Conservation (phyloP, 2,888 invertebrate genomes). For the Thecophora atra region DNA sequence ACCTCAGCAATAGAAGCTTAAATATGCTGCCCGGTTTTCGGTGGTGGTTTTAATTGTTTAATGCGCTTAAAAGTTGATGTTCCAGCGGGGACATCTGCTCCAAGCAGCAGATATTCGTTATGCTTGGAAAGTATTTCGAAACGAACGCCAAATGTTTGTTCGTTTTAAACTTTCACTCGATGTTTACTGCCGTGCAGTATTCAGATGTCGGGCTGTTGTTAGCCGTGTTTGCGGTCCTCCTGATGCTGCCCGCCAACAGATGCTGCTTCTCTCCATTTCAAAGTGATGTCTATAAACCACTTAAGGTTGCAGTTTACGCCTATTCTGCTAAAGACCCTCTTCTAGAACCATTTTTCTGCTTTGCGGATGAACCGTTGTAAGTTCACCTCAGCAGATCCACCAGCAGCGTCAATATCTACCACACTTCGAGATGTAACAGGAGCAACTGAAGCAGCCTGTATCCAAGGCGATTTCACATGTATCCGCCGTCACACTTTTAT, state of each 20-base stretch:
- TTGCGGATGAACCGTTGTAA: neutral
- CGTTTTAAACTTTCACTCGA: neutral
- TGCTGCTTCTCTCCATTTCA: slow-evolving; percentile 48
- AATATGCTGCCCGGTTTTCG: neutral
- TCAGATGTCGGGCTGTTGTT: neutral
- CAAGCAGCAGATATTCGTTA: neutral
- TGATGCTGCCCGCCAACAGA: slow-evolving; percentile 37
- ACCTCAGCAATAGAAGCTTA: no score
- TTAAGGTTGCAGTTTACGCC: slow-evolving; percentile 62
- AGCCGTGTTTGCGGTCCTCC: slow-evolving; percentile 17
- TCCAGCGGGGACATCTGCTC: neutral
- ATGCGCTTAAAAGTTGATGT: neutral
- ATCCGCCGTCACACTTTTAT: no score
- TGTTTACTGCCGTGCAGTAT: no score
- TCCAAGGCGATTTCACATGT: neutral
- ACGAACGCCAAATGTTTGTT: neutral
- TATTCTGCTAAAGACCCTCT: slow-evolving; percentile 56
- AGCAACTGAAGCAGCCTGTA: no score
- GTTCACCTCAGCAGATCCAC: neutral
- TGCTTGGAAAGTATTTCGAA: slow-evolving; percentile 8
- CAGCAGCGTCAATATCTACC: no score
- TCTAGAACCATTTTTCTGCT: slow-evolving; percentile 38
- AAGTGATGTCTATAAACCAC: slow-evolving; percentile 58
- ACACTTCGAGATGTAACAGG: no score
- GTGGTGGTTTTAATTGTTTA: neutral